Evolutionary conservation across 2,113 vertebrate species (phyloP), one percentile per base, ranked within the genome.

Genomic region (Psammodynastes pulverulentus): DNA sequence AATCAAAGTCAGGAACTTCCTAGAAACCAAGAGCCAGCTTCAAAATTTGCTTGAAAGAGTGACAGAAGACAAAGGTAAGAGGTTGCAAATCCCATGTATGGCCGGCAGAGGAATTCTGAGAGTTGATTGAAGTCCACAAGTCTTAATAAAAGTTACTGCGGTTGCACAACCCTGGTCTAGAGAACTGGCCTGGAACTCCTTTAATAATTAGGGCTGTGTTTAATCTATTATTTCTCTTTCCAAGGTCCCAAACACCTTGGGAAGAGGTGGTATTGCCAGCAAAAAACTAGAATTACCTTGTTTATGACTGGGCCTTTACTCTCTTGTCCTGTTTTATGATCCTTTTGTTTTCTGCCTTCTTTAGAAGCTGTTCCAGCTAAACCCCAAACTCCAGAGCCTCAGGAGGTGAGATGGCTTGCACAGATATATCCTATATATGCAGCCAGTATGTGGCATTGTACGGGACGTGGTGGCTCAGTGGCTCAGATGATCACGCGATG

Each of bases 61-160:
- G 89, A 93, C n/a, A 0, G 84, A 72, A 21, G 43, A 3, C 0
- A 34, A 67, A 91, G 96, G 97, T 97, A 90, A 96, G 94, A 3
- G 4, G 19, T 89, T 49, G 45, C 52, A 23, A 3, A n/a, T n/a
- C n/a, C n/a, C n/a, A n/a, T n/a, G n/a, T n/a, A n/a, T n/a, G n/a
- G n/a, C n/a, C n/a, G n/a, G n/a, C n/a, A n/a, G n/a, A n/a, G n/a
- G n/a, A 24, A 56, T 56, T 56, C 23, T 56, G 54, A 23, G 54
- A 56, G 54, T 9, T 24, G 23, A 56, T 9, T 24, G 23, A 56
- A 58, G 9, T 58, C 56, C 56, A 62, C 54, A 24, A 26, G 54
- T 26, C 54, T 56, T 26, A 45, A n/a, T n/a, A n/a, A 56, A 56
- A 56, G 23, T 26, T 0, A 9, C 54, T 23, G 9, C 8, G 1